Conservation (phyloP, 2,113 vertebrate genomes). For the Melanotaenia duboulayi region DNA sequence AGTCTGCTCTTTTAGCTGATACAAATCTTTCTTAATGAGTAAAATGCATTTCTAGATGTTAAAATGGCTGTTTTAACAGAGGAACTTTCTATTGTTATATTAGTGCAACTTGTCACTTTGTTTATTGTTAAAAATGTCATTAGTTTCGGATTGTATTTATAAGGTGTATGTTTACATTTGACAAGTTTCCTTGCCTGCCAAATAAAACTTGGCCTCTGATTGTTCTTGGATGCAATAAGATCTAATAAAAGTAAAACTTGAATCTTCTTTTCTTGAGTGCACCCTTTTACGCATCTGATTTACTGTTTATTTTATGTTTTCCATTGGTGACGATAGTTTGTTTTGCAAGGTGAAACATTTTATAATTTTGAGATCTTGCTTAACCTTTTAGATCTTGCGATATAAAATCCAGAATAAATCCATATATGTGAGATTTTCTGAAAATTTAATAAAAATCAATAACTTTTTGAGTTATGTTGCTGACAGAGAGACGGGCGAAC, state of each 20-base stretch:
- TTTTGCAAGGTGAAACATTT: too few relatives aligned
- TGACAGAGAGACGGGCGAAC: too few relatives aligned
- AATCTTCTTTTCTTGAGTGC: slow-evolving; percentile 44
- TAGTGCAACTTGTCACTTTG: neutral
- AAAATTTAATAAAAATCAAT: too few relatives aligned
- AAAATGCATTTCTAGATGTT: slow-evolving; percentile 2
- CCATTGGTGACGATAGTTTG: too few relatives aligned
- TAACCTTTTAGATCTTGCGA: too few relatives aligned
- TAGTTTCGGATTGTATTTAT: neutral
- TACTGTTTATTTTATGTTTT: slow-evolving; percentile 27
- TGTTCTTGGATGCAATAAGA: slow-evolving; percentile 44
- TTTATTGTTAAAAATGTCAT: slow-evolving; percentile 27
- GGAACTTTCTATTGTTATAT: too few relatives aligned
- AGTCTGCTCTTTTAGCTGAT: neutral
- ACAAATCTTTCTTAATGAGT: neutral
- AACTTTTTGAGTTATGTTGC: too few relatives aligned
- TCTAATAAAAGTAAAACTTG: slow-evolving; percentile 41
- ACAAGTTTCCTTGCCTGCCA: slow-evolving; percentile 47
- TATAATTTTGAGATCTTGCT: too few relatives aligned
- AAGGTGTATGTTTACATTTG: slow-evolving; percentile 22
- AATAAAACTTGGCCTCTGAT: slow-evolving; percentile 50
- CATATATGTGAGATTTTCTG: too few relatives aligned
- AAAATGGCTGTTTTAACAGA: slow-evolving; percentile 15
- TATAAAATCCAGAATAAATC: too few relatives aligned
- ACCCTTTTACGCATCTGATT: slow-evolving; percentile 40